Evolutionary conservation across 2,797 vertebrate genomes (phyloP), one percentile per base, ranked within the genome.

Genomic region (Scleropages formosus): DNA sequence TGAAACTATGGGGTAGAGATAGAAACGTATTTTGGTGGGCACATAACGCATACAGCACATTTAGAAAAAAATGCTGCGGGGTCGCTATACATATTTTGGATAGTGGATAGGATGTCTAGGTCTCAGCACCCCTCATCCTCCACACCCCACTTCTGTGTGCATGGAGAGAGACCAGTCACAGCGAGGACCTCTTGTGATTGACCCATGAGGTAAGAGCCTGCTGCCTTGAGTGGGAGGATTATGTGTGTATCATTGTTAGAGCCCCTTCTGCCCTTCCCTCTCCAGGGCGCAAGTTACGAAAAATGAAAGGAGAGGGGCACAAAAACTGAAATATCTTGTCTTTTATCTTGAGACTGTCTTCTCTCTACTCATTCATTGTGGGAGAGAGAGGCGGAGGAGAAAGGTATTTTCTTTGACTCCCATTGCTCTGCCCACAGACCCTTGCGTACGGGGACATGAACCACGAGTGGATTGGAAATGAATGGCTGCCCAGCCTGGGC

Each of bases 391-490:
- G 22, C 24, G 46, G 56, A 22, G 8, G 31, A 31, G 4, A 15
- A 2, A 22, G 26, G 22, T 27, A 0, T 67, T 49, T 53, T 12
- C 10, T 16, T 4, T 56, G 16, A 20, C 75, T 9, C 20, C 27
- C 27, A 3, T 15, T 15, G 18, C 27, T 67, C 44, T 24, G 75
- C 67, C 59, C 0, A 0, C 84, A 95, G 94, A 95, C 94, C 0
- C 76, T 95, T 83, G 94, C 94, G 24, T 95, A 95, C 0, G 94
- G 94, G 39, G 94, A 95, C 82, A 95, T 95, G 94, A 95, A 94
- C 79, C 94, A 95, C 0, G 94, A 95, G 78, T 95, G 94, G 94
- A 93, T 95, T 66, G 94, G 94, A 22, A 95, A 95, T 0, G 91
- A 95, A 78, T 95, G 94, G 94, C 88, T 95, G 64, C 94, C 94